Evolutionary conservation across 2,888 invertebrate genomes (phyloP).

Genomic region (Falcaria lacertinaria): DNA sequence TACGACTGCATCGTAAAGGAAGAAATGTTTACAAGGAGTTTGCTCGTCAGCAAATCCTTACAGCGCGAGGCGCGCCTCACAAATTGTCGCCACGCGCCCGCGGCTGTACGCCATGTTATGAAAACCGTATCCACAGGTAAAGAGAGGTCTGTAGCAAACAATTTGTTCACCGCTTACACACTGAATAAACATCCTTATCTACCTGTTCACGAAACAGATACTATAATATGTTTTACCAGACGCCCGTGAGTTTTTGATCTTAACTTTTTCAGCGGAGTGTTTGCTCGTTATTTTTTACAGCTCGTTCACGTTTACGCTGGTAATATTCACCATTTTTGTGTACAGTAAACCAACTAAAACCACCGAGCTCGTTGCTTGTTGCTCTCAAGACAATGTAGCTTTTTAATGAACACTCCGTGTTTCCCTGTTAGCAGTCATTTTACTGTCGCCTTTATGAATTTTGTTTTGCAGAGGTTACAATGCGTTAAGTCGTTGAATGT

Average conservation of each 20-base stretch:
- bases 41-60: conserved; percentile 64
- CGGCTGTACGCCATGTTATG: conserved; percentile 61
- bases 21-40: conserved; percentile 54
- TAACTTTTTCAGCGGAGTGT: conserved; percentile 21
- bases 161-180: conserved; percentile 69
- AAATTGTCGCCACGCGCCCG: conserved; percentile 54
- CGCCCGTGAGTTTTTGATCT: conserved; percentile 23
- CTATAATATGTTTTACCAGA: conserved; percentile 41
- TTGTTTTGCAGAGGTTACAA: background rate
- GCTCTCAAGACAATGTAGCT: background rate
- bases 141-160: conserved; percentile 60
- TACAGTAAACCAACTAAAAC: background rate
- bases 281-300: conserved; percentile 15
- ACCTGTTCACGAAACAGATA: conserved; percentile 44
- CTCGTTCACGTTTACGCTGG: conserved; percentile 2
- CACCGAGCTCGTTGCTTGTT: background rate
- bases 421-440: background rate
- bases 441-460: background rate
- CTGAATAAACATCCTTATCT: conserved; percentile 69
- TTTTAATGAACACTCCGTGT: background rate
- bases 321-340: conserved; percentile 1
- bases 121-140: conserved; percentile 66
- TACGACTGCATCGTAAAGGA: conserved; percentile 29
- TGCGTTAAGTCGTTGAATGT: no score
- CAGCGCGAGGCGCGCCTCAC: conserved; percentile 44